Percentiles rank a stretch among this genome's conserved stretches.
These are phyloP conservation scores for Arctia plantaginis DNA, from an alignment of 2,888 invertebrate genomes.

Conservation along the genomic window DNA sequence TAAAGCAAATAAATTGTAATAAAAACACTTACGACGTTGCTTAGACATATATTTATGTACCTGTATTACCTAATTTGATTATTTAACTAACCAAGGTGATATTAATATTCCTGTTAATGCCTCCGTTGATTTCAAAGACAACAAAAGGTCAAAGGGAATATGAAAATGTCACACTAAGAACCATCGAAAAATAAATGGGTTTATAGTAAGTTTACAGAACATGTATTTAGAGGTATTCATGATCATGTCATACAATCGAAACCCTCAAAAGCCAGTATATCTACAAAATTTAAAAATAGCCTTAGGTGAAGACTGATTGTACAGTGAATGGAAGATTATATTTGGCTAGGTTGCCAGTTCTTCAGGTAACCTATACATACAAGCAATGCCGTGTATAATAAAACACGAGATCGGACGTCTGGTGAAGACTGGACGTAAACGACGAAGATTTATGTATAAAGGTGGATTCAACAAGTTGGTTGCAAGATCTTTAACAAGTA, in stretches of 20 bases:
- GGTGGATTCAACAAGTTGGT: not conserved
- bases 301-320: not conserved
- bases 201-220: not conserved
- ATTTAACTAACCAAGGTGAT: slow-evolving; percentile 3
- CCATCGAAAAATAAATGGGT: not conserved
- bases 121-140: slow-evolving; percentile 2
- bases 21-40: not conserved
- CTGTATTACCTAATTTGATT: not conserved
- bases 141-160: not conserved
- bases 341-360: not conserved
- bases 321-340: not conserved
- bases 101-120: not conserved
- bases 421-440: not conserved
- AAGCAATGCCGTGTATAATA: not conserved
- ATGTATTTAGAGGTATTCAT: not conserved
- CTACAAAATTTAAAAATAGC: not conserved
- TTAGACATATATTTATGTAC: not conserved
- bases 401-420: not conserved
- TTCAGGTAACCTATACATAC: not conserved
- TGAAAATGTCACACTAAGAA: not conserved
- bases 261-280: not conserved
- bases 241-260: not conserved
- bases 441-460: not conserved
- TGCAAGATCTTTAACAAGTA: not conserved
- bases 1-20: not conserved